phyloP scores from a whole-genome alignment of 1,140 invertebrate genomes.

The Aphidius gifuensis region DNA sequence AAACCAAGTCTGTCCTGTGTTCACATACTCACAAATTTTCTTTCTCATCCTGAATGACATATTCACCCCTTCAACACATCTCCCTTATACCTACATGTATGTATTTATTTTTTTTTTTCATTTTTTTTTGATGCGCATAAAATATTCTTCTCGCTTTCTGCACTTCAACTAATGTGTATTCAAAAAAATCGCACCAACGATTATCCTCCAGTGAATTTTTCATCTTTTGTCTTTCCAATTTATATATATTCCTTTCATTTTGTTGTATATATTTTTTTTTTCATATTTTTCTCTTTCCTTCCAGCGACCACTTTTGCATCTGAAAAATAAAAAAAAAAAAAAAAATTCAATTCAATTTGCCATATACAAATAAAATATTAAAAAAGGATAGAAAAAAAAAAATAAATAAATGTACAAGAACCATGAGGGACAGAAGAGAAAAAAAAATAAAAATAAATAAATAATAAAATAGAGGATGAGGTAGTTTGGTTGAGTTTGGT shows the following conservation, averaged over 20 bases:
- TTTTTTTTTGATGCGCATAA: conserved; percentile 5
- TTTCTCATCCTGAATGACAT: too few species aligned
- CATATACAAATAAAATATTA: conserved; percentile 2
- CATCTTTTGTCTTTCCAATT: background rate
- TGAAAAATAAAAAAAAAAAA: conserved; percentile 1
- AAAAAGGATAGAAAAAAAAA: too few species aligned
- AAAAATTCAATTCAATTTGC: conserved; percentile 6
- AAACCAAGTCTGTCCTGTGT: background rate
- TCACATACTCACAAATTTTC: too few species aligned
- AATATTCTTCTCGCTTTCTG: background rate
- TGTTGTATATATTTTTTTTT: background rate
- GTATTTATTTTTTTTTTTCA: background rate
- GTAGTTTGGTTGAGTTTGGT: conserved; percentile 33
- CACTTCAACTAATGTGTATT: conserved; percentile 20
- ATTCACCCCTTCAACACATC: background rate
- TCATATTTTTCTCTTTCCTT: background rate
- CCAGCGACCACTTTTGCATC: background rate
- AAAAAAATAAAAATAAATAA: background rate
- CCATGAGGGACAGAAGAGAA: background rate
- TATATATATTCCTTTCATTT: background rate
- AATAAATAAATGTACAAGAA: too few species aligned
- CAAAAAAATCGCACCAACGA: conserved; percentile 5
- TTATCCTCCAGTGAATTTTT: conserved; percentile 4
- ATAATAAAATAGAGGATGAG: conserved; percentile 9
- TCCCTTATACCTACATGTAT: background rate